Percentiles rank a stretch among this genome's conserved stretches.
phyloP scores from a whole-genome alignment of 2,113 vertebrate species.

The Murina feae region DNA sequence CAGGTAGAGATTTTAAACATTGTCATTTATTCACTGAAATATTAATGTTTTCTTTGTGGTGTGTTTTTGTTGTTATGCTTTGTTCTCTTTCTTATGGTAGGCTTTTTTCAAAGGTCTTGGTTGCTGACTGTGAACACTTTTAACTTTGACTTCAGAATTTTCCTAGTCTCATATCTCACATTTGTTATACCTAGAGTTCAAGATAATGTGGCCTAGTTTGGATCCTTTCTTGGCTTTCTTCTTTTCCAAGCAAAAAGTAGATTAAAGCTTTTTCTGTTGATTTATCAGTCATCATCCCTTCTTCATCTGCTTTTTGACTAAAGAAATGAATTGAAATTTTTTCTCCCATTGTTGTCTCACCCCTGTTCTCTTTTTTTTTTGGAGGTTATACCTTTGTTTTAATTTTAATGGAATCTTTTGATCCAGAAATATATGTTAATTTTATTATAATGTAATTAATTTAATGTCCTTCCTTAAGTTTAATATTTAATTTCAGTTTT shows the following conservation, averaged over 20 bases:
- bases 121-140: neutral
- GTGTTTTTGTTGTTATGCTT: neutral
- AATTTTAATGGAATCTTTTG: constrained; percentile 13
- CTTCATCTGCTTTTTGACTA: constrained; percentile 18
- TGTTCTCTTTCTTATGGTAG: neutral
- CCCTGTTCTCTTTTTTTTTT: neutral
- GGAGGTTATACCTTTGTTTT: neutral
- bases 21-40: neutral
- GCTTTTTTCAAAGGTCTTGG: neutral
- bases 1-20: neutral
- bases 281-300: neutral
- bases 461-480: neutral
- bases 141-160: constrained; percentile 1
- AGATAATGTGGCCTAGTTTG: neutral
- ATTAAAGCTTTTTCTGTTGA: neutral
- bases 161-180: neutral
- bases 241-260: neutral
- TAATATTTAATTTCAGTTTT: neutral
- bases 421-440: neutral
- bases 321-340: constrained; percentile 2
- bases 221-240: neutral
- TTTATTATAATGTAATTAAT: neutral
- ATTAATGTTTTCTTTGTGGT: neutral
- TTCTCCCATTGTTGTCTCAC: neutral
- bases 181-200: neutral